Evolutionary conservation across 2,113 vertebrate species (phyloP).

Genomic region (Grammomys dolichurus): DNA sequence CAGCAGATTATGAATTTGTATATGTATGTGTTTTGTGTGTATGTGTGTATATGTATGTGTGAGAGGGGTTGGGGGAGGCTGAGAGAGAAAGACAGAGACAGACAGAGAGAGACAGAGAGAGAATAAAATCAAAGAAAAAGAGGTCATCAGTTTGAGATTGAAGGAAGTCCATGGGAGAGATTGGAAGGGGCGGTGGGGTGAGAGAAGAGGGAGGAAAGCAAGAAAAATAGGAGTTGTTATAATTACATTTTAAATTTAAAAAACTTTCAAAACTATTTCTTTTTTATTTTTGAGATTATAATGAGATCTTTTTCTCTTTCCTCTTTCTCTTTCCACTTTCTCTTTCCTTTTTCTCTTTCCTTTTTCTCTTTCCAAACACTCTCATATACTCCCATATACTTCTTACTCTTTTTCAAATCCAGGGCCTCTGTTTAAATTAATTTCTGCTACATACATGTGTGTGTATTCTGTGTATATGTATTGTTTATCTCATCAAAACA

Average conservation of each 20-base stretch:
- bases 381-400: not conserved
- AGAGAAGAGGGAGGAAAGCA: not conserved
- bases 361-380: not conserved
- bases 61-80: too few relatives aligned
- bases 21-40: not conserved
- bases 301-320: not conserved
- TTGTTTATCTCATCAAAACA: too few relatives aligned
- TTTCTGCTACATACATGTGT: not conserved
- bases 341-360: not conserved
- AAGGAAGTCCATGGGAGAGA: too few relatives aligned
- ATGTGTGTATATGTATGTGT: not conserved
- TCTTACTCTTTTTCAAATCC: not conserved
- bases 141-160: not conserved
- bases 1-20: not conserved
- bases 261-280: not conserved
- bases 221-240: not conserved
- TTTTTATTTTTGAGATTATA: not conserved
- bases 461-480: not conserved
- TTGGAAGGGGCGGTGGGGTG: not conserved
- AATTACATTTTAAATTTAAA: not conserved
- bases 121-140: not conserved
- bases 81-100: too few relatives aligned
- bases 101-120: too few relatives aligned
- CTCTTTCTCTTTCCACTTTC: not conserved
- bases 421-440: not conserved